Conservation (phyloP, 2,113 vertebrate genomes). For the Burhinus bistriatus region DNA sequence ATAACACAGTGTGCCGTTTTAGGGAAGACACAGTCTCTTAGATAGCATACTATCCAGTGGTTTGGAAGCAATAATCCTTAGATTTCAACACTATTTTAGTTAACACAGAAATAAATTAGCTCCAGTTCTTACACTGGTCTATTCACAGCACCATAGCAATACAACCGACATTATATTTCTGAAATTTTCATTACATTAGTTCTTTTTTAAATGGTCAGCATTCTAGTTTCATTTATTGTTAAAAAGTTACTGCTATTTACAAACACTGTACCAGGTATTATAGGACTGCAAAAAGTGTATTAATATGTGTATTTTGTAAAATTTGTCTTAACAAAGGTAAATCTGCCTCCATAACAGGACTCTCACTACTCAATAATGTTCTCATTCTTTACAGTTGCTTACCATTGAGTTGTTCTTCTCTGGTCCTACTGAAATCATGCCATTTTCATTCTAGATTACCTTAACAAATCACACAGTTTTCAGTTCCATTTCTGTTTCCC, state of each 20-base stretch:
- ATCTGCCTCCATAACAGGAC: not conserved
- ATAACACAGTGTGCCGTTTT: not conserved
- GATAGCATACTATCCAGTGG: rapidly evolving
- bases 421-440: not conserved
- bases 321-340: not conserved
- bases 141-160: not conserved
- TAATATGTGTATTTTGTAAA: not conserved
- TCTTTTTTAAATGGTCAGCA: not conserved
- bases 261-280: not conserved
- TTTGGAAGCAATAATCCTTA: not conserved
- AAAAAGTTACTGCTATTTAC: not conserved
- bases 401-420: not conserved
- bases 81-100: not conserved
- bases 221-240: not conserved
- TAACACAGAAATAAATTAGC: not conserved
- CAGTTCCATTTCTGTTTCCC: not conserved
- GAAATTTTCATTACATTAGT: not conserved
- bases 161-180: not conserved
- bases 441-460: not conserved
- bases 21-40: not conserved
- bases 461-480: not conserved
- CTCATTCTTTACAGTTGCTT: not conserved
- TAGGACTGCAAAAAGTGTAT: not conserved
- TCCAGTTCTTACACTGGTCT: not conserved
- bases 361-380: not conserved